These are phyloP conservation scores for Pangasius macronema DNA, from an alignment of 2,797 vertebrate species.

Conservation along the genomic window DNA sequence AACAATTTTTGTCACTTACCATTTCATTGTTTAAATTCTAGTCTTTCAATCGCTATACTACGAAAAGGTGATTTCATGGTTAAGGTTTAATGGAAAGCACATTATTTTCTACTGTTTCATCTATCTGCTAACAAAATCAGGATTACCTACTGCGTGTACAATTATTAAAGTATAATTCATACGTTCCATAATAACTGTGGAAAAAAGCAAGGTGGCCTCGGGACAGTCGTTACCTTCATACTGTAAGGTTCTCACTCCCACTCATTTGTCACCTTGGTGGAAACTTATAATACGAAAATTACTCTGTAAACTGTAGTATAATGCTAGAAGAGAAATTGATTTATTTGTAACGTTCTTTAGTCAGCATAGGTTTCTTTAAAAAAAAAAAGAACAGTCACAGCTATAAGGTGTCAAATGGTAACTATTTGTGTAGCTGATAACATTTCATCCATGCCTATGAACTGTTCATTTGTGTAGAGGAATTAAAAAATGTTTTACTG, in stretches of 20 bases:
- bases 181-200: neutral
- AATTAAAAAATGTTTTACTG: neutral
- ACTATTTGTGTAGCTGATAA: neutral
- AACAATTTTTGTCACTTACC: neutral
- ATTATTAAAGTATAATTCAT: neutral
- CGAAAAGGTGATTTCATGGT: neutral
- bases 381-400: neutral
- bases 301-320: neutral
- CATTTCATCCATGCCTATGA: neutral
- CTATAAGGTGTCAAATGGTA: neutral
- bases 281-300: neutral
- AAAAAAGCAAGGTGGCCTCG: neutral
- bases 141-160: neutral
- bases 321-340: neutral
- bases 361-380: too few relatives aligned
- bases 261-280: neutral
- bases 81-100: neutral
- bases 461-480: neutral
- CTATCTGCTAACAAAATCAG: neutral
- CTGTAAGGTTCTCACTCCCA: neutral
- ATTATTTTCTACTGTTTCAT: neutral
- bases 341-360: neutral
- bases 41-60: neutral
- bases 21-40: neutral
- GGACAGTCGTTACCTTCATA: neutral